A percentile compares a stretch with the other conserved stretches of the same genome.
Conservation (phyloP, 2,888 invertebrate genomes). For the Torymus tubicola region DNA sequence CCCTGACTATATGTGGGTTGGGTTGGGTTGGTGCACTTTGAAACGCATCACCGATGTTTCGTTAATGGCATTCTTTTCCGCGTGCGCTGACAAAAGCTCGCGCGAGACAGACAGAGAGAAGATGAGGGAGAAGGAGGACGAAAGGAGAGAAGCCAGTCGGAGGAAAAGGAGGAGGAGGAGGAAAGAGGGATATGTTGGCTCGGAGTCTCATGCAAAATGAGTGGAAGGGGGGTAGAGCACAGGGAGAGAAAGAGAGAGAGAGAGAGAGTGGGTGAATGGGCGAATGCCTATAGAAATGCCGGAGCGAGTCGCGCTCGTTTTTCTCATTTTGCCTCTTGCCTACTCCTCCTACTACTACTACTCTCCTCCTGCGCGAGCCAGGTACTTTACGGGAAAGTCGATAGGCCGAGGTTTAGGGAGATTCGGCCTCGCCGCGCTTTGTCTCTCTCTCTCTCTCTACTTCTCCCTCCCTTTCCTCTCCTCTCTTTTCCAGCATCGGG, state of each 20-base stretch:
- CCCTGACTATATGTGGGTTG: background rate
- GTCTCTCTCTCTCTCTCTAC: background rate
- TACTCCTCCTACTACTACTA: conserved; percentile 21
- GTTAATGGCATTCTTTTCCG: too few species aligned
- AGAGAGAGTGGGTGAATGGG: conserved; percentile 18
- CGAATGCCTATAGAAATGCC: conserved; percentile 56
- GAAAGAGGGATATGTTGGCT: conserved; percentile 56
- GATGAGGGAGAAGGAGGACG: background rate
- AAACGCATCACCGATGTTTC: too few species aligned
- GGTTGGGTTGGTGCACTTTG: too few species aligned
- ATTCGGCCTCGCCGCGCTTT: conserved; percentile 49
- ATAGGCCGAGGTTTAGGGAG: conserved; percentile 61
- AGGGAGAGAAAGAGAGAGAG: conserved; percentile 24
- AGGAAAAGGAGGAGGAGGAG: conserved; percentile 22
- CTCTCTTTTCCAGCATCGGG: conserved; percentile 3
- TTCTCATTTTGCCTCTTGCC: conserved; percentile 53
- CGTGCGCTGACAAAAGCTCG: too few species aligned
- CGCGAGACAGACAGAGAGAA: background rate
- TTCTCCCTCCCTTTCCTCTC: background rate
- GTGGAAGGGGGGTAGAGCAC: conserved; percentile 57
- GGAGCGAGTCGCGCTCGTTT: conserved; percentile 66
- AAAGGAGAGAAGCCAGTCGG: background rate
- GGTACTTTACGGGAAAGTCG: conserved; percentile 59
- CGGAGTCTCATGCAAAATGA: conserved; percentile 59
- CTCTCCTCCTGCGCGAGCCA: conserved; percentile 16